A percentile compares a stretch with the other conserved stretches of the same genome.
phyloP scores from a whole-genome alignment of 2,888 invertebrate species.

The Poecilobothrus nobilitatus region DNA sequence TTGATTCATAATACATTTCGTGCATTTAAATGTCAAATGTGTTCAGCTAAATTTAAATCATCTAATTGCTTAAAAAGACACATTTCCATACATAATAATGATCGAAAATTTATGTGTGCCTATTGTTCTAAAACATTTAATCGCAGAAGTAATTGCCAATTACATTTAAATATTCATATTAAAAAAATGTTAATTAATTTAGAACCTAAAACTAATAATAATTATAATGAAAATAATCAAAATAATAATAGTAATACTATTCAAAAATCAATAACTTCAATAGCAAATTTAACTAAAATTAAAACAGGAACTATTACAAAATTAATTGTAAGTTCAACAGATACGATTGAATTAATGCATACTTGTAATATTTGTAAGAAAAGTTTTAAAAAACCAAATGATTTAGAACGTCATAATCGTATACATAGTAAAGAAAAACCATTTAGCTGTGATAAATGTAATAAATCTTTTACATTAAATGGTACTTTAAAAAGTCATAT shows the following conservation, averaged over 20 bases:
- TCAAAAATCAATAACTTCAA: slow-evolving; percentile 15
- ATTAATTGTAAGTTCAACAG: background rate
- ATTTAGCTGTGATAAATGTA: slow-evolving; percentile 25
- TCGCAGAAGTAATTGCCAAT: slow-evolving; percentile 21
- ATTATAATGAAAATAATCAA: slow-evolving; percentile 18
- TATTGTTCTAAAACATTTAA: slow-evolving; percentile 24
- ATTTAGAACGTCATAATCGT: slow-evolving; percentile 29
- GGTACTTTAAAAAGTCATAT: slow-evolving; percentile 27
- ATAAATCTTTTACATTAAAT: slow-evolving; percentile 25
- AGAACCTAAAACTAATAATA: background rate
- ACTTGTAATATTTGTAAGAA: slow-evolving; percentile 30
- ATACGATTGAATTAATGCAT: slow-evolving; percentile 8
- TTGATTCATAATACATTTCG: slow-evolving; percentile 24
- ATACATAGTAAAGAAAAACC: slow-evolving; percentile 30
- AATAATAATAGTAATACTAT: too few relatives aligned
- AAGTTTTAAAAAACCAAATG: slow-evolving; percentile 28
- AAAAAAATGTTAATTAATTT: slow-evolving; percentile 8
- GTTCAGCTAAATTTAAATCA: slow-evolving; percentile 23
- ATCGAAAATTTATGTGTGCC: slow-evolving; percentile 23
- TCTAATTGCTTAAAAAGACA: slow-evolving; percentile 24
- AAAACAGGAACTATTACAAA: slow-evolving; percentile 11
- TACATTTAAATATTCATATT: slow-evolving; percentile 23
- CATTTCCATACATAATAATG: slow-evolving; percentile 22
- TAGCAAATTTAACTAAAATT: slow-evolving; percentile 15
- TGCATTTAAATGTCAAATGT: slow-evolving; percentile 21